These are phyloP conservation scores for Epinephelus awoara DNA, from an alignment of 2,797 vertebrate genomes.

Conservation along the genomic window DNA sequence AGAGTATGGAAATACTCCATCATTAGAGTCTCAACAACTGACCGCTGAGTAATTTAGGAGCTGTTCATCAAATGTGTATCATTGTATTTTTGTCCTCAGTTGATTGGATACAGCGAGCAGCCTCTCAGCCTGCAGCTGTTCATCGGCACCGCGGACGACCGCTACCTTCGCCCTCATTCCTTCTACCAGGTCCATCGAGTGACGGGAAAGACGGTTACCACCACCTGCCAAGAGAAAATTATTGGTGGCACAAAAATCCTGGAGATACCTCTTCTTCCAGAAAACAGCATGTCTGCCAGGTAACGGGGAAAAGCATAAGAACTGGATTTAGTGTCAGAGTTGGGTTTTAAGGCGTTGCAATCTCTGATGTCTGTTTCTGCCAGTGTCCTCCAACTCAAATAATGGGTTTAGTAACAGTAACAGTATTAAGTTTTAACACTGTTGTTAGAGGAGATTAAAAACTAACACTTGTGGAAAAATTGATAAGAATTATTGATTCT, in stretches of 20 bases:
- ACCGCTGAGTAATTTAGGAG: not conserved
- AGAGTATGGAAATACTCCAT: not conserved
- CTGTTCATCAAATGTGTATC: not conserved
- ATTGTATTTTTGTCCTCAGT: conserved; percentile 75
- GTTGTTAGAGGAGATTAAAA: no score
- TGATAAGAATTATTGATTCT: no score
- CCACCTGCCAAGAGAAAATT: conserved; percentile 92
- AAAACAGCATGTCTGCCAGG: conserved; percentile 95
- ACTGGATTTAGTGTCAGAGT: no score
- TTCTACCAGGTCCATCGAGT: conserved; percentile 99
- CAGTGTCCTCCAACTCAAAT: no score
- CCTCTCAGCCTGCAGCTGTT: conserved; percentile 93
- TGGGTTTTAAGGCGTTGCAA: no score
- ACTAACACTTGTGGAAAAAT: no score
- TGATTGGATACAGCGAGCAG: conserved; percentile 91
- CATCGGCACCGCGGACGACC: conserved; percentile 95
- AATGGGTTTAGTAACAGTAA: no score
- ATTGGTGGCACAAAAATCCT: conserved; percentile 91
- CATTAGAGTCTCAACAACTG: not conserved
- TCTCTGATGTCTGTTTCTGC: no score
- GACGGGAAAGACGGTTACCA: conserved; percentile 96
- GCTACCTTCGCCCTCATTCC: conserved; percentile 92
- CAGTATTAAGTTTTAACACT: no score
- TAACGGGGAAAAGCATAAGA: conserved; percentile 63
- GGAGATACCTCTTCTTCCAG: conserved; percentile 95